Base-by-base conservation (phyloP, 2,888 invertebrate genomes). In the Agrenia bidenticulata region DNA sequence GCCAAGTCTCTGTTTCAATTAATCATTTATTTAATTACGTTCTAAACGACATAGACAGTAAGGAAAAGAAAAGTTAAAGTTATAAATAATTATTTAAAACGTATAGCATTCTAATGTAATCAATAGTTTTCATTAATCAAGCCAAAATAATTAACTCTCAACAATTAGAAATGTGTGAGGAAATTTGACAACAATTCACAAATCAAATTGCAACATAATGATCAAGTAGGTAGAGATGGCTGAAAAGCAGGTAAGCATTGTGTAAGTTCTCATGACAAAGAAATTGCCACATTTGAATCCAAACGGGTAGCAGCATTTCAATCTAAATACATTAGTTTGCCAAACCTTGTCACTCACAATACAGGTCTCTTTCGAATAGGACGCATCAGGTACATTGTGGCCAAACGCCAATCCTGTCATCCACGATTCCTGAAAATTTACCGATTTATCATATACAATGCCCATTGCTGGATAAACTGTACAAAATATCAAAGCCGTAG, bases 271-370 rank as follows among this genome's bases (percentile, higher is more conserved):
- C 2, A 45, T 15, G 5, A 45, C 15, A 45, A 45, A 45, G 45
- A 45, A 45, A 15, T 45, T n/a, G n/a, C 45, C 45, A 45, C 45
- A 45, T n/a, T 19, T 45, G 19, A 45, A 45, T 45, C 45, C 45
- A 11, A 45, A 45, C 5, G 45, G 45, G 45, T 45, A 45, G 45
- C 45, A 45, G 19, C 45, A 45, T 19, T 45, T 45, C 45, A 45
- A n/a, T 5, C 45, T 5, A 15, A n/a, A 45, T 9, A 19, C 15
- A 7, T 19, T 19, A 4, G 4, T 45, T 21, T 45, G 45, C 45
- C n/a, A 45, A 45, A 9, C 7, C 7, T 4, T 4, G 7, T 45
- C 7, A 21, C 21, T 4, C 4, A 19, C 15, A 45, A 4, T 11
- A 32, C 32, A 32, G 11, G 4, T 32, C 11, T 11, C 32, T 11